phyloP scores from a whole-genome alignment of 2,797 vertebrate genomes.

The Cercopithecus hamlyni region DNA sequence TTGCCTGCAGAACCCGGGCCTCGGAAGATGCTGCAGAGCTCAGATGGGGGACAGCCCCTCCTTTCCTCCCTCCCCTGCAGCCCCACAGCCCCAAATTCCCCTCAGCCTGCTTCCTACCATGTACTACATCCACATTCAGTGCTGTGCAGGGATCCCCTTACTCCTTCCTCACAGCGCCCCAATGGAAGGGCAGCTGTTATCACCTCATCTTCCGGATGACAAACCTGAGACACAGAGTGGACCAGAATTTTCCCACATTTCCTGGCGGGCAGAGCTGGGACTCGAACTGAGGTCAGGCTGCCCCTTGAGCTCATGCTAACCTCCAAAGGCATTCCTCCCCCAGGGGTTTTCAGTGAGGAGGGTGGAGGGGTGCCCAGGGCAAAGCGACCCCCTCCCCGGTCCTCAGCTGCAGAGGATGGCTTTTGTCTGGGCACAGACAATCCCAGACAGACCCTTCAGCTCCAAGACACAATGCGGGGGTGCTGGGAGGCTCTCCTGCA shows the following conservation, averaged over 20 bases:
- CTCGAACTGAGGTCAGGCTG: not conserved
- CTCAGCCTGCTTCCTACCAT: not conserved
- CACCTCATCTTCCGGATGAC: not conserved
- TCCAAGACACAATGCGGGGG: accelerated
- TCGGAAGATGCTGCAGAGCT: not conserved
- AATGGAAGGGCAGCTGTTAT: not conserved
- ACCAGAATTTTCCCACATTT: not conserved
- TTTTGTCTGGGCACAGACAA: not conserved
- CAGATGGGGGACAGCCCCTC: not conserved
- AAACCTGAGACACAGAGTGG: not conserved
- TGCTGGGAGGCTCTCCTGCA: not conserved
- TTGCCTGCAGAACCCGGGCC: not conserved
- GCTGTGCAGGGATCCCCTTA: not conserved
- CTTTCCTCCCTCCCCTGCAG: not conserved
- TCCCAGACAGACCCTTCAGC: not conserved
- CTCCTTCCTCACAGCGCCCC: not conserved
- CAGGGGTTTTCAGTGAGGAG: not conserved
- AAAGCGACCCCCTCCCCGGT: not conserved
- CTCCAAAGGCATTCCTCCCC: not conserved
- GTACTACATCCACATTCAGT: accelerated
- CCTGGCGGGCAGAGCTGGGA: not conserved
- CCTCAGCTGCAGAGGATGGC: not conserved
- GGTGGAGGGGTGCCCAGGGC: not conserved
- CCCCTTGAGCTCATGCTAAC: not conserved
- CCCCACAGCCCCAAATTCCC: not conserved